phyloP scores from a whole-genome alignment of 2,113 vertebrate species.

The Monarcha castaneiventris region DNA sequence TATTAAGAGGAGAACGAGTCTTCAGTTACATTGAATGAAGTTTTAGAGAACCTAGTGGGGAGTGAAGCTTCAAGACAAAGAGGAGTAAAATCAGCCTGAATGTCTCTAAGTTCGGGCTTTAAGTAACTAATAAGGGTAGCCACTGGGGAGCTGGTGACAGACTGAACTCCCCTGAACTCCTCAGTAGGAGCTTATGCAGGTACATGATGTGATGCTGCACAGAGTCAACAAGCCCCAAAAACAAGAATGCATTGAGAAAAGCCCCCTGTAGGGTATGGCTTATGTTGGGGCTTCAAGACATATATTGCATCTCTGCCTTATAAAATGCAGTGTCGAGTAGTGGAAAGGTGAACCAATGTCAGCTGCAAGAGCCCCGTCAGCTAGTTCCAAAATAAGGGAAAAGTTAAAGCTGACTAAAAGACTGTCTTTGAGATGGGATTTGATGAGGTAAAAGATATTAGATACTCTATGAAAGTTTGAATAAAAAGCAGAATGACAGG shows the following conservation, averaged over 20 bases:
- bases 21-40: not conserved
- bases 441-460: not conserved
- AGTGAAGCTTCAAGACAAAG: not conserved
- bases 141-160: not conserved
- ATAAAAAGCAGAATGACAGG: not conserved
- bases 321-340: not conserved
- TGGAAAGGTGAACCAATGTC: not conserved
- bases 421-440: not conserved
- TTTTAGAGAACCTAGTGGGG: not conserved
- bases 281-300: not conserved
- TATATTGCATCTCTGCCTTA: not conserved
- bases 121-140: not conserved
- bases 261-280: not conserved
- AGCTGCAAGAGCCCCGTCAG: not conserved
- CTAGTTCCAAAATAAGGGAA: not conserved
- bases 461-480: not conserved
- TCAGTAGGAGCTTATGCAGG: accelerated
- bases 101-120: not conserved
- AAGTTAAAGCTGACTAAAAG: not conserved
- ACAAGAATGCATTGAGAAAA: not conserved
- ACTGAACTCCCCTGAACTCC: not conserved
- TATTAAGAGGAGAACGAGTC: not conserved
- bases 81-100: not conserved
- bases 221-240: not conserved
- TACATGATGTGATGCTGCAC: not conserved